These are phyloP conservation scores for Listronotus oregonensis DNA, from an alignment of 1,140 invertebrate species.

Conservation along the genomic window DNA sequence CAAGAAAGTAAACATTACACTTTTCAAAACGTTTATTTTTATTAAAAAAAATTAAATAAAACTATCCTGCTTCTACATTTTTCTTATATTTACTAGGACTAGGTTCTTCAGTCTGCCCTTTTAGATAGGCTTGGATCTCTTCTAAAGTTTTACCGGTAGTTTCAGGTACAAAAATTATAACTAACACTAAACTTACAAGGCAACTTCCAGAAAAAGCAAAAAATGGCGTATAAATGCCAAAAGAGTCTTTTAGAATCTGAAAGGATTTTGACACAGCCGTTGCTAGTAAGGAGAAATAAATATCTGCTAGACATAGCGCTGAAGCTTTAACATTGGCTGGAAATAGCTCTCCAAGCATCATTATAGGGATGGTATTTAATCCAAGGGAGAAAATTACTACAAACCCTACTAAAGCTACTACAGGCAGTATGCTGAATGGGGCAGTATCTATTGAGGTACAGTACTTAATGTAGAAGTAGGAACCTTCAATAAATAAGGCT, in stretches of 20 bases:
- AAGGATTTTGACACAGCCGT: slow-evolving; percentile 78
- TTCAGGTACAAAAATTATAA: slow-evolving; percentile 72
- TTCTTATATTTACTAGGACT: no score
- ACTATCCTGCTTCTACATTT: no score
- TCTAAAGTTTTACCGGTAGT: slow-evolving; percentile 81
- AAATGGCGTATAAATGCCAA: slow-evolving; percentile 73
- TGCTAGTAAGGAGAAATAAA: slow-evolving; percentile 72
- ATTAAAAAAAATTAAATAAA: no score
- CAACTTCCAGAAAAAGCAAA: slow-evolving; percentile 75
- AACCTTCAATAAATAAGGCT: slow-evolving; percentile 61
- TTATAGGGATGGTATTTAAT: slow-evolving; percentile 71
- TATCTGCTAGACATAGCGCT: slow-evolving; percentile 71
- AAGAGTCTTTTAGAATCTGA: slow-evolving; percentile 64
- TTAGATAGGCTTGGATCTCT: slow-evolving; percentile 50
- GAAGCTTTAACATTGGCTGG: slow-evolving; percentile 70
- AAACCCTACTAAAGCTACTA: slow-evolving; percentile 69
- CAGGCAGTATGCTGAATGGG: slow-evolving; percentile 58
- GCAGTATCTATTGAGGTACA: slow-evolving; percentile 41
- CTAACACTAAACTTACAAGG: slow-evolving; percentile 65
- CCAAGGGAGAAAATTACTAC: slow-evolving; percentile 73
- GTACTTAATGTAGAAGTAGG: slow-evolving; percentile 60
- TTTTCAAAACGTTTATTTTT: no score
- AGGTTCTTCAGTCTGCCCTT: slow-evolving; percentile 19
- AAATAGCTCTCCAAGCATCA: slow-evolving; percentile 76
- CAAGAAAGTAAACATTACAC: no score